Base-by-base conservation (phyloP, 1,140 invertebrate species). In the Leptinotarsa undecemlineata region DNA sequence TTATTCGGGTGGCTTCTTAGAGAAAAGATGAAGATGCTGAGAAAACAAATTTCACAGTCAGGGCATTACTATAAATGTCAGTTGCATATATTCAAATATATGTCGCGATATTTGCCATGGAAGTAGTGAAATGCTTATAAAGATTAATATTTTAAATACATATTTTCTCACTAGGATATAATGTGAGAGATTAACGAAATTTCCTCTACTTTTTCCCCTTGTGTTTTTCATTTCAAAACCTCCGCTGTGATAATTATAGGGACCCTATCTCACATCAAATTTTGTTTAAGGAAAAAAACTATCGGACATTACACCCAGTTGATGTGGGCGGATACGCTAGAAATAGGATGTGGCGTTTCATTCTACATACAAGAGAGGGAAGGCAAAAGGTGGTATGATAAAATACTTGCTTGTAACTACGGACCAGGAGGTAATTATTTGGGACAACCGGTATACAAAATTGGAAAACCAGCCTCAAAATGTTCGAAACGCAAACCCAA, bases 381-480 rank as follows among this genome's bases (percentile, higher is more conserved):
- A 11, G 68, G 71, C 23, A 71, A 23, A 6, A 78, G 68, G 4
- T 82, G 80, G 80, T 74, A 83, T 73, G 76, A 82, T 64, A 51
- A 82, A 5, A 68, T 82, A 26, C 77, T 82, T 15, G 82, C 79
- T 33, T 83, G 82, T 60, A 83, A 83, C 77, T 82, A 83, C 61
- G 79, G 78, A 19, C 82, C 82, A 20, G 82, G 82, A 21, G 82
- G 82, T 17, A 83, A 83, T 73, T 83, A 82, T 76, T 60, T 83
- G 13, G 80, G 78, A 26, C 42, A 60, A 42, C 76, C 81, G 3
- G 71, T 82, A 67, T 82, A 82, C 51, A 63, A 76, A 67, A 57
- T 71, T 47, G 81, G 81, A 23, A 64, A 79, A 67, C 78, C 79
- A 33, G 71, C 72, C 20, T 63, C 77, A 1, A 70, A 72, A 20